These are phyloP conservation scores for Falco novaeseelandiae DNA, from an alignment of 2,797 vertebrate species.

Conservation along the genomic window DNA sequence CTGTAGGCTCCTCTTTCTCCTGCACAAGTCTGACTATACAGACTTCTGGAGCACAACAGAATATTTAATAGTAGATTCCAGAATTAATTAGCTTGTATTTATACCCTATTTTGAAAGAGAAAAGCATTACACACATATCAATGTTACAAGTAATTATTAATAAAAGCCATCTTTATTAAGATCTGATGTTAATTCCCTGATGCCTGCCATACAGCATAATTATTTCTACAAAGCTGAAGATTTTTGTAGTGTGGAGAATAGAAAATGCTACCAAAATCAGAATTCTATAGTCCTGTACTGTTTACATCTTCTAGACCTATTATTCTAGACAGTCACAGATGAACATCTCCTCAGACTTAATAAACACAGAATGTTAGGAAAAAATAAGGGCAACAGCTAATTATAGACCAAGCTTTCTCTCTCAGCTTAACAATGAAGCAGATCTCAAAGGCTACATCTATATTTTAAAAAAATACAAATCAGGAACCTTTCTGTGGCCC, in stretches of 20 bases:
- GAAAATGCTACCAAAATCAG: neutral
- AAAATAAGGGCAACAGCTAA: neutral
- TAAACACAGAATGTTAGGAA: neutral
- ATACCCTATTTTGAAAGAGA: neutral
- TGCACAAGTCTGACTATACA: neutral
- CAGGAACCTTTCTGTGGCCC: neutral
- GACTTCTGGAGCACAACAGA: neutral
- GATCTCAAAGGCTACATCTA: neutral
- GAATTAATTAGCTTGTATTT: neutral
- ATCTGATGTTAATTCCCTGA: neutral
- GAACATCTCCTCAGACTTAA: neutral
- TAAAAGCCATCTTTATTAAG: neutral
- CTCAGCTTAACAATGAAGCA: neutral
- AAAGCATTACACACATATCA: neutral
- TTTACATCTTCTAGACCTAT: neutral
- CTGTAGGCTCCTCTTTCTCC: neutral
- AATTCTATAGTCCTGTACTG: neutral
- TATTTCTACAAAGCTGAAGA: neutral
- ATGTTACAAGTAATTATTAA: neutral
- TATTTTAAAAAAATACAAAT: neutral
- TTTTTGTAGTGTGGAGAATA: neutral
- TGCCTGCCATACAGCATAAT: neutral
- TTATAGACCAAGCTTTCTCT: neutral
- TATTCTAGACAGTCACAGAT: neutral
- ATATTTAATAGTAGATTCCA: neutral